Evolutionary conservation across 53 echinoderm and acorn worm species (phyloP).

Genomic region (Echinometra lucunter): DNA sequence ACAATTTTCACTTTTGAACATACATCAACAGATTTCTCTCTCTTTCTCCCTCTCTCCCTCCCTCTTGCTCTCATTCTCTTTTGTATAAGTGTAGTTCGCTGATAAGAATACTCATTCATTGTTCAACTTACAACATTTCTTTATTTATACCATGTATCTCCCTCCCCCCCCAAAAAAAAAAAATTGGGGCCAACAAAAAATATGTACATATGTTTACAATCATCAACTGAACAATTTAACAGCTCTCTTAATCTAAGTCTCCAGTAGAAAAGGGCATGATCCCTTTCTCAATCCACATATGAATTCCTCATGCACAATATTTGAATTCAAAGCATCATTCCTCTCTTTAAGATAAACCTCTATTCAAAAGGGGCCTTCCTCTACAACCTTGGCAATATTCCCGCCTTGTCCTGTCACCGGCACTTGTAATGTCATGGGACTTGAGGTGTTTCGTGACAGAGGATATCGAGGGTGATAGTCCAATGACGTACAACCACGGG

Average conservation of each 20-base stretch:
- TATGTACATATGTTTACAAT: too few species aligned
- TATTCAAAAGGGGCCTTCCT: not conserved
- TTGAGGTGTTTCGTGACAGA: not conserved
- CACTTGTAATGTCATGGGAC: not conserved
- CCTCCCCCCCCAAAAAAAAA: too few species aligned
- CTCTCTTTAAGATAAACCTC: not conserved
- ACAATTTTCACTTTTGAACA: too few species aligned
- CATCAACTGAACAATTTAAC: too few species aligned
- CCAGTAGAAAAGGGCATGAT: too few species aligned
- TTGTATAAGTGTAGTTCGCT: not conserved
- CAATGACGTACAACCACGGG: not conserved
- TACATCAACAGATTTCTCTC: not conserved
- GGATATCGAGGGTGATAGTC: slow-evolving; percentile 41
- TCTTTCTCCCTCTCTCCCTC: not conserved
- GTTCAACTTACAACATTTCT: not conserved
- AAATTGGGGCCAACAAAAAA: too few species aligned
- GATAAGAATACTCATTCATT: not conserved
- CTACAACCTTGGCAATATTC: slow-evolving; percentile 23
- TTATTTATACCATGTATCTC: too few species aligned
- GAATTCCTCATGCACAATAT: not conserved
- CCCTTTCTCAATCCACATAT: not conserved
- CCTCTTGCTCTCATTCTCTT: not conserved
- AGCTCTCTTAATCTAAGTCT: too few species aligned
- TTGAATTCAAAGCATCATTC: not conserved
- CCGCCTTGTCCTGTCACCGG: slow-evolving; percentile 30